Evolutionary conservation across 1,140 invertebrate species (phyloP).

Genomic region (Anoplolepis gracilipes): DNA sequence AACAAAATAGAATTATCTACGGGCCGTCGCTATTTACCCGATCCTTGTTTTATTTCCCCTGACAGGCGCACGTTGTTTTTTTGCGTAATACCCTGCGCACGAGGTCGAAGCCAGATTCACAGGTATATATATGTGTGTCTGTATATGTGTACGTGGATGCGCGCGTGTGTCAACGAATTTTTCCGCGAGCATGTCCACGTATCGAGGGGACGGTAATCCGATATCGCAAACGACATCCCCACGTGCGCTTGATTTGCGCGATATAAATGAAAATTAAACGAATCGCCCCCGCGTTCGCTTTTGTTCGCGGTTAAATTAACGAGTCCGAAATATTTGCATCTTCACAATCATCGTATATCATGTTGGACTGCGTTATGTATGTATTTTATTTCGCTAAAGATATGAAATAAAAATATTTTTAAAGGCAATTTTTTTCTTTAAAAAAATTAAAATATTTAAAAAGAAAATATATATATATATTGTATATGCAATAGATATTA

Average conservation of each 20-base stretch:
- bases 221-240: conserved; percentile 43
- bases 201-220: conserved; percentile 61
- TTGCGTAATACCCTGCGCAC: conserved; percentile 49
- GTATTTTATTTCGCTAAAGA: conserved; percentile 8
- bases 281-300: conserved; percentile 45
- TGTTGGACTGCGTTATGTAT: neutral
- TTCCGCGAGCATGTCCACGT: conserved; percentile 55
- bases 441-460: neutral
- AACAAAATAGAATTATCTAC: conserved; percentile 78
- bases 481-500: neutral
- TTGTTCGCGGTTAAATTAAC: conserved; percentile 57
- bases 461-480: neutral
- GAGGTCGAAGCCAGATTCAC: conserved; percentile 37
- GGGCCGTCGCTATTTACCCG: conserved; percentile 60
- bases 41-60: conserved; percentile 61
- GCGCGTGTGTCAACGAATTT: conserved; percentile 72
- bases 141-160: neutral
- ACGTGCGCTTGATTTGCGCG: conserved; percentile 54
- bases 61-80: conserved; percentile 59
- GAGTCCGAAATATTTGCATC: conserved; percentile 52
- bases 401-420: conserved; percentile 1
- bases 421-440: neutral
- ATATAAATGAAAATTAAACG: conserved; percentile 60
- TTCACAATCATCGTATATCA: conserved; percentile 51
- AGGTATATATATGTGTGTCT: neutral